These are phyloP conservation scores for Triplophysa tibetana DNA, from an alignment of 2,113 vertebrate species.

Conservation along the genomic window DNA sequence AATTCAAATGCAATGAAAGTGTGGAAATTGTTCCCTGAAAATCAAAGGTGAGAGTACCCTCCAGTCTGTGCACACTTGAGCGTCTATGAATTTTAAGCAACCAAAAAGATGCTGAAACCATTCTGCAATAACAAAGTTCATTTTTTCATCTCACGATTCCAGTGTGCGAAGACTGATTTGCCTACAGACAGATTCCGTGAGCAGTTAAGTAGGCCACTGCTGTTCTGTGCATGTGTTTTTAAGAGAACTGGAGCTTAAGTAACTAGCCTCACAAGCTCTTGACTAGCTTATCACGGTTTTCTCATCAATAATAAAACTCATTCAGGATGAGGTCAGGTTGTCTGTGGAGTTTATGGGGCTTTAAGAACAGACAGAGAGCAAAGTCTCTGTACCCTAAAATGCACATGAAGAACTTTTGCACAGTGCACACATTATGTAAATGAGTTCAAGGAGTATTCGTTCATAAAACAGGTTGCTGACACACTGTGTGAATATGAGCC, in stretches of 20 bases:
- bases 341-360: background rate
- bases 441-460: background rate
- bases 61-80: background rate
- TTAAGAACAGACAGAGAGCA: conserved; percentile 8
- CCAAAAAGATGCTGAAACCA: conserved; percentile 1
- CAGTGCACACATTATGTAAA: background rate
- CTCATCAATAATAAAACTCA: conserved; percentile 43
- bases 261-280: conserved; percentile 33
- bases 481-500: too few relatives aligned
- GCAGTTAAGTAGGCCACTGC: conserved; percentile 30
- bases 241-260: conserved; percentile 44
- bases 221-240: conserved; percentile 27
- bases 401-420: background rate
- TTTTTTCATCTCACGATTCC: background rate
- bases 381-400: background rate
- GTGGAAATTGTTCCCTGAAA: background rate
- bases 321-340: background rate
- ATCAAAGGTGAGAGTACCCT: background rate
- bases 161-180: conserved; percentile 1
- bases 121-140: background rate
- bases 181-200: conserved; percentile 14
- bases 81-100: conserved; percentile 2
- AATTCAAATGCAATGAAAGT: background rate
- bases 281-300: conserved; percentile 28
- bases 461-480: too few relatives aligned